phyloP scores from a whole-genome alignment of 2,888 invertebrate species.

The Philereme vetulata region DNA sequence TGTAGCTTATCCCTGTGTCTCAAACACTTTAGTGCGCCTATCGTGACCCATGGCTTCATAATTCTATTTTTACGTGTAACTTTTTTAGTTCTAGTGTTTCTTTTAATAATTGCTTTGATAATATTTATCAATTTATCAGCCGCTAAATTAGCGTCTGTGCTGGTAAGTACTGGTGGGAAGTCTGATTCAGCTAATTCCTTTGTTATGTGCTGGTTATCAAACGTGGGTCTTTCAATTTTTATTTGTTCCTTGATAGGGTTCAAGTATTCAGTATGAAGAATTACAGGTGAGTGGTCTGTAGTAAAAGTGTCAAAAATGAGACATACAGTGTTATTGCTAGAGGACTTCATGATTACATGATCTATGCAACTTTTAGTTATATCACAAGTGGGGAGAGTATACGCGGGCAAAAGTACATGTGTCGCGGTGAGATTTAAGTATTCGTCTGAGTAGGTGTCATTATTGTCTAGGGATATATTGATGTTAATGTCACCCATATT shows the following conservation, averaged over 20 bases:
- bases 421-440: neutral
- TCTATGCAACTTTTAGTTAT: neutral
- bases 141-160: neutral
- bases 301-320: neutral
- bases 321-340: neutral
- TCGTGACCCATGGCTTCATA: constrained; percentile 24
- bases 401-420: constrained; percentile 1
- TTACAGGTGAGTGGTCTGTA: constrained; percentile 1
- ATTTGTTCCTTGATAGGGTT: neutral
- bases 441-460: neutral
- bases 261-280: neutral
- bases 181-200: neutral
- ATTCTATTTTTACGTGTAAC: constrained; percentile 11
- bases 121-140: neutral
- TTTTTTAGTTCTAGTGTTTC: neutral
- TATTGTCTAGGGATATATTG: neutral
- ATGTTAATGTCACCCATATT: constrained; percentile 5
- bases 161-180: neutral
- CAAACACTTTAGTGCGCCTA: constrained; percentile 18
- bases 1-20: constrained; percentile 25
- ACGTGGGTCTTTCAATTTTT: neutral
- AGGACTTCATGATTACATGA: constrained; percentile 1
- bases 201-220: neutral
- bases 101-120: neutral
- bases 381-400: neutral